Evolutionary conservation across 2,888 invertebrate species (phyloP), one percentile per base, ranked within the genome.

Genomic region (Osmoderma eremita): DNA sequence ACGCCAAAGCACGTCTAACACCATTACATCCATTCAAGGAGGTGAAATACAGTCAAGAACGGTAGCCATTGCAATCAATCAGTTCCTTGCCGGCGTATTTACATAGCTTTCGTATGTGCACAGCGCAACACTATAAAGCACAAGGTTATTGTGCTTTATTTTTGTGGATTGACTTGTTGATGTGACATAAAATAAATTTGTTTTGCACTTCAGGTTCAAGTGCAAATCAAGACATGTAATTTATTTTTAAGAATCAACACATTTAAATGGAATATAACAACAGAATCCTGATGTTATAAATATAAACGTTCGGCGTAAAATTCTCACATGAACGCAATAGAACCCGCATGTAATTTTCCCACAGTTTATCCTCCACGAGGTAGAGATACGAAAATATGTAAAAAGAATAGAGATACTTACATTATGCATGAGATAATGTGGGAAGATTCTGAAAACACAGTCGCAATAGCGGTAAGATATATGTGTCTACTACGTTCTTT

Each of bases 11-110:
- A 45, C 24, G 24, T 1, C 39, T 22, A 22, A 39, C 10, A 58
- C 24, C 42, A 58, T 58, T 42, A 58, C 42, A 24, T 58, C 24
- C 42, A 17, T 30, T 58, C 45, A 42, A 58, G 45, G 22, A 58
- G 58, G 45, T 45, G 45, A 45, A 42, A 39, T 45, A 10, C 24
- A 45, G 58, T 58, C 58, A 30, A 30, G 24, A 15, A 39, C 58
- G 45, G 42, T 24, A 42, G 58, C 30, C 45, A 45, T 58, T 30
- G 24, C 30, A 58, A 58, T 58, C 58, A 58, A 58, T 58, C 58
- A 58, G 15, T 24, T 30, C 10, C 30, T 30, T 30, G 48, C 30
- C 30, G 30, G 4, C 15, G n/a, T 30, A 51, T 24, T 51, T 24
- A n/a, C 50, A 30, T 30, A 22, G n/a, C 13, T n/a, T n/a, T n/a